A percentile compares a stretch with the other conserved stretches of the same genome.
These are phyloP conservation scores for Netelia inedita DNA, from an alignment of 2,888 invertebrate species.

Conservation along the genomic window DNA sequence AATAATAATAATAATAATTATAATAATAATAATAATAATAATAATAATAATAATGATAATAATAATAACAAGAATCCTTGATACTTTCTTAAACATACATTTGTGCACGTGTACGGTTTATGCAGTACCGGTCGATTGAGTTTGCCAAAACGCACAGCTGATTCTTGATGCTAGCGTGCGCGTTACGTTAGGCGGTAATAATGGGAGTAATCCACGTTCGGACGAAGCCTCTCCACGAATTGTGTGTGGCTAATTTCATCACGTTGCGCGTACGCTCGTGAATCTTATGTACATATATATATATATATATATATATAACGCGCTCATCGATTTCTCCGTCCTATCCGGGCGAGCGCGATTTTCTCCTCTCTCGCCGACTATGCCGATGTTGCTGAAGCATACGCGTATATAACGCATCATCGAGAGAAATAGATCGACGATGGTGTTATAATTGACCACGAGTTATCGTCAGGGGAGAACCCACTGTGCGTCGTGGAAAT, in stretches of 20 bases:
- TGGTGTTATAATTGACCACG: conserved; percentile 48
- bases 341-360: conserved; percentile 9
- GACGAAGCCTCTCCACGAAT: conserved; percentile 16
- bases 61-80: background rate
- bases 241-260: conserved; percentile 22
- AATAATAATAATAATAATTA: no score
- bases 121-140: conserved; percentile 1
- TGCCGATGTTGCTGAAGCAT: background rate
- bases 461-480: conserved; percentile 13
- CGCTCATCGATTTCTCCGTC: background rate
- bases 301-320: background rate
- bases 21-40: no score
- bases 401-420: conserved; percentile 47
- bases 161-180: background rate
- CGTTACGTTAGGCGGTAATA: conserved; percentile 12
- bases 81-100: conserved; percentile 16
- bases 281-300: background rate
- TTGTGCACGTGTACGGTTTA: conserved; percentile 4
- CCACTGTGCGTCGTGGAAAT: background rate
- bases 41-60: no score
- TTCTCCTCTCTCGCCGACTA: conserved; percentile 9
- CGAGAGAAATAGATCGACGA: conserved; percentile 54
- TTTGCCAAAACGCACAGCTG: conserved; percentile 16
- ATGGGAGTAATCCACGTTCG: conserved; percentile 5
- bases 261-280: background rate